phyloP scores from a whole-genome alignment of 2,797 vertebrate species.

The Rhinoraja longicauda region DNA sequence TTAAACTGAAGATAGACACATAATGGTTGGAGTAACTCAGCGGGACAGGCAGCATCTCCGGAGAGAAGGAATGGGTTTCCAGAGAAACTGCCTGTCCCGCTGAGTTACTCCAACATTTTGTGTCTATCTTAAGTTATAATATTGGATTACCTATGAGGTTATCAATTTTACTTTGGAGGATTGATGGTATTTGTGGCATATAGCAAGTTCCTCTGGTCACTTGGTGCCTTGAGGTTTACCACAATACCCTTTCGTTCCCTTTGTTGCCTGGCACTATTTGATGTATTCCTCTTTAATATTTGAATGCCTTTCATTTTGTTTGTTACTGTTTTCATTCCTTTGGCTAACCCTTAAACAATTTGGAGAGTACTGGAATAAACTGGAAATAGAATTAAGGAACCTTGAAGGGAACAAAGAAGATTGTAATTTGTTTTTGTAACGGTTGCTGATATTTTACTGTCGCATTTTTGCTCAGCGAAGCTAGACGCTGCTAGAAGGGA shows the following conservation, averaged over 20 bases:
- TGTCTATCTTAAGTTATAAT: too few species aligned
- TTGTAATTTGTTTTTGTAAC: background rate
- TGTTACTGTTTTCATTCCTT: background rate
- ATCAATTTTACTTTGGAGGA: too few species aligned
- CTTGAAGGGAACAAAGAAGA: background rate
- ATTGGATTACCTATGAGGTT: too few species aligned
- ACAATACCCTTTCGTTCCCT: background rate
- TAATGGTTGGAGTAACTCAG: too few species aligned
- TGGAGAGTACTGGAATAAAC: background rate
- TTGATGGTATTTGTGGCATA: too few species aligned
- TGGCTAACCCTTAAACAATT: too few species aligned
- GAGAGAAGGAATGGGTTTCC: too few species aligned
- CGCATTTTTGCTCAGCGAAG: background rate
- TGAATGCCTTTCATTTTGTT: background rate
- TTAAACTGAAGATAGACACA: too few species aligned
- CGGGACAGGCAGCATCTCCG: too few species aligned
- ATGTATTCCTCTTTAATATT: background rate
- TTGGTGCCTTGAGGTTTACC: background rate
- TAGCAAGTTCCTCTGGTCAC: background rate
- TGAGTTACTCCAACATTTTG: too few species aligned
- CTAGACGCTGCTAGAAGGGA: background rate
- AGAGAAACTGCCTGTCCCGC: too few species aligned
- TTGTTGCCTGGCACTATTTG: background rate
- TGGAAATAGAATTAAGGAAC: background rate
- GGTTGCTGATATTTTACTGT: background rate